phyloP scores from a whole-genome alignment of 2,888 invertebrate species.

The Andricus quercusramuli region DNA sequence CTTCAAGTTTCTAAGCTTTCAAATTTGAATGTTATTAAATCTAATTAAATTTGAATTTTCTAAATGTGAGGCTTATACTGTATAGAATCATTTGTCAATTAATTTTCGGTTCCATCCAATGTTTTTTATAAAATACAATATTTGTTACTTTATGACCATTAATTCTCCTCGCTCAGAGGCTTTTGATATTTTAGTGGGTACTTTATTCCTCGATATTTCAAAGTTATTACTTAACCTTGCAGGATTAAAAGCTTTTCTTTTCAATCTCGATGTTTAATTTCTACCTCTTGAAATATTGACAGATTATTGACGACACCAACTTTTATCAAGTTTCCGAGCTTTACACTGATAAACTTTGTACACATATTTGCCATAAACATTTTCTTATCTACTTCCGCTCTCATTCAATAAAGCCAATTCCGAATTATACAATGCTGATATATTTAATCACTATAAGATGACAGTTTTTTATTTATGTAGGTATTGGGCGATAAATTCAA shows the following conservation, averaged over 20 bases:
- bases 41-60: too few relatives aligned
- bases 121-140: too few relatives aligned
- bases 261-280: background rate
- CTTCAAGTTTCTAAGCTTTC: background rate
- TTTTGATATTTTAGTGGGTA: too few relatives aligned
- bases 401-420: background rate
- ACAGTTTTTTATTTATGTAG: background rate
- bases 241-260: background rate
- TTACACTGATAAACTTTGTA: background rate
- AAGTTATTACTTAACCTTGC: too few relatives aligned
- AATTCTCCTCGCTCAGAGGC: too few relatives aligned
- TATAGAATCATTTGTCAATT: too few relatives aligned
- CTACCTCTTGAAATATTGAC: background rate
- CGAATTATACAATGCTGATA: background rate
- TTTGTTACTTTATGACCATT: too few relatives aligned
- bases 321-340: background rate
- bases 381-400: conserved; percentile 27
- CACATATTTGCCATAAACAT: conserved; percentile 14
- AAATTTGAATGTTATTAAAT: too few relatives aligned
- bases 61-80: too few relatives aligned
- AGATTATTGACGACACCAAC: background rate
- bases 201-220: too few relatives aligned
- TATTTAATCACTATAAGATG: background rate
- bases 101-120: too few relatives aligned
- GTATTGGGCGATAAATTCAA: background rate